Base-by-base conservation (phyloP, 1,140 invertebrate genomes). In the Bombus fervidus region DNA sequence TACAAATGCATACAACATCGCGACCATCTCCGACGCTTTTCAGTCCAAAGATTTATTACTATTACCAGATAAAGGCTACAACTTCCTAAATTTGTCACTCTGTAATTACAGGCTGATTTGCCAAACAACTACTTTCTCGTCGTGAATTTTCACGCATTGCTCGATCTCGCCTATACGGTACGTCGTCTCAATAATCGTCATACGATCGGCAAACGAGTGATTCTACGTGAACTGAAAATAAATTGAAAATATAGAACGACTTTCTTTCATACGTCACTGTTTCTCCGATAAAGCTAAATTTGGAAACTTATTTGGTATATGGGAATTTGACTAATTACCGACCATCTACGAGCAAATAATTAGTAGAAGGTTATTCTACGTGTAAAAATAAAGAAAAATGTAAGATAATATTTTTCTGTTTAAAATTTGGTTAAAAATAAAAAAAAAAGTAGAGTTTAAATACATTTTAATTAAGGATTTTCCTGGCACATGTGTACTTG, bases 1-100 rank as follows among this genome's bases (percentile, higher is more conserved):
- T 41, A 34, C 69, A 81, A 81, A 85, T 74, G 77, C 57, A 34
- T 37, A 81, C 83, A 74, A 41, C 69, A 81, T 73, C 82, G 75
- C 34, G 64, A 71, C 74, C n/a, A 57, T 84, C 75, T 53, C 57
- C 31, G 34, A 53, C 53, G 41, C 57, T 85, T 25, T 59, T 79
- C 68, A 37, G 18, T 57, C 57, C n/a, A 25, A 73, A 41, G 73
- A 68, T 47, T 47, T 47, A 47, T 47, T 47, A 66, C 53, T 64
- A 72, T 80, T 81, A 73, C 57, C 12, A 34, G n/a, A 81, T 37
- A 73, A 66, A 79, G 53, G 76, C 73, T 74, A 80, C 57, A 43
- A 18, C 77, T 85, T 80, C 57, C 77, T 34, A 28, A 66, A 22
- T 81, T 81, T 73, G 66, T 66, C 37, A 34, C 18, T 18, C 39